These are phyloP conservation scores for Rhinolophus sinicus DNA, from an alignment of 2,113 vertebrate species.

Conservation along the genomic window DNA sequence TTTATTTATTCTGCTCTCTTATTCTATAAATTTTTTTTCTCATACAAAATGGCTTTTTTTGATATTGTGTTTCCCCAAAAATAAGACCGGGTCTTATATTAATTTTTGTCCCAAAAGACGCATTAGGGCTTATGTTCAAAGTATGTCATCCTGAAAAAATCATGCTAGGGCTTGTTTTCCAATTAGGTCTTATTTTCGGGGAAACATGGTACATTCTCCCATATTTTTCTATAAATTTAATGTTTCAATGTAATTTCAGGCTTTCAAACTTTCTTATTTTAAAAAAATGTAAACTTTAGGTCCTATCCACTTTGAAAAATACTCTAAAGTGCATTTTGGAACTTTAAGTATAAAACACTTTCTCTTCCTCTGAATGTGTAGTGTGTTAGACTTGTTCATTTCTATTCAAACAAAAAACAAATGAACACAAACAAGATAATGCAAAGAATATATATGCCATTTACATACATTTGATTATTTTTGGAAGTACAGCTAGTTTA, in stretches of 20 bases:
- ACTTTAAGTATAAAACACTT: background rate
- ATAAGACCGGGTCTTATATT: no score
- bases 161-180: no score
- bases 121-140: no score
- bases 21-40: background rate
- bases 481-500: no score
- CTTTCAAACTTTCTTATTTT: background rate
- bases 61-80: background rate
- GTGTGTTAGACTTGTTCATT: background rate
- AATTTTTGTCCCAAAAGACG: no score
- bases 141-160: no score
- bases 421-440: background rate
- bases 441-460: background rate
- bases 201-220: background rate
- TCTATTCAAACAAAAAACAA: constrained; percentile 48
- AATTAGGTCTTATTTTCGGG: no score
- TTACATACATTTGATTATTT: background rate
- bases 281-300: background rate
- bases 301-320: background rate
- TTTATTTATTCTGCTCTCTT: background rate
- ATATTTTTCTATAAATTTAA: background rate
- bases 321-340: background rate
- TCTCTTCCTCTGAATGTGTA: background rate
- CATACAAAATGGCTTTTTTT: background rate
- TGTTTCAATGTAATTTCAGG: background rate